Conservation (phyloP, 1,140 invertebrate species). For the Ceratosolen fusciceps region DNA sequence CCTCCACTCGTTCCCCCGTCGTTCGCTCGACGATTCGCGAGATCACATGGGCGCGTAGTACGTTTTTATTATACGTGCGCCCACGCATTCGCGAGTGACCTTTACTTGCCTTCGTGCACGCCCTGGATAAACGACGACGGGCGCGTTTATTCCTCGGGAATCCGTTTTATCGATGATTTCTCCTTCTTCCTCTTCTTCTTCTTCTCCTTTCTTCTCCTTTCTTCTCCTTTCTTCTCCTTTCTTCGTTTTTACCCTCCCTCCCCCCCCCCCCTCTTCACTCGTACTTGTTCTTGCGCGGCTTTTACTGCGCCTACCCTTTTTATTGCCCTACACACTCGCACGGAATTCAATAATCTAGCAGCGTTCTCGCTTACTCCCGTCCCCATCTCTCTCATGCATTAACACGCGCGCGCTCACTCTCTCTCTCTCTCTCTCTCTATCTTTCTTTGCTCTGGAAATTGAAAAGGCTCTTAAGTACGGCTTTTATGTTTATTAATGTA, state of each 20-base stretch:
- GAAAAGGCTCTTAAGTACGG: conserved; percentile 35
- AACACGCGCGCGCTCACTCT: neutral
- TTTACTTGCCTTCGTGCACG: conserved; percentile 25
- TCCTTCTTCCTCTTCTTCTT: neutral
- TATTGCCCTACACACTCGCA: too few species aligned
- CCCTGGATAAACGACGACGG: neutral
- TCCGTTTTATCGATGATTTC: conserved; percentile 17
- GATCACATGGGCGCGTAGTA: conserved; percentile 2
- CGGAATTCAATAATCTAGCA: too few species aligned
- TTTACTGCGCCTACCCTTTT: conserved; percentile 20
- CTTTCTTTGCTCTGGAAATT: conserved; percentile 21
- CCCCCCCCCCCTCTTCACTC: too few species aligned
- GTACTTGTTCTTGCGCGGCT: too few species aligned
- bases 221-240: conserved; percentile 12
- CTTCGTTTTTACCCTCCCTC: too few species aligned
- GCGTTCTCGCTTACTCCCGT: neutral
- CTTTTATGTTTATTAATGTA: conserved; percentile 43
- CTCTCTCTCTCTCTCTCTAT: neutral
- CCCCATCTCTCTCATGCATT: conserved; percentile 9
- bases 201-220: neutral
- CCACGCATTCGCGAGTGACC: neutral
- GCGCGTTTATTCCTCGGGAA: conserved; percentile 18
- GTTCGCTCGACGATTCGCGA: too few species aligned
- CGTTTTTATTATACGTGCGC: conserved; percentile 15
- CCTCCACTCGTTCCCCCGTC: conserved; percentile 19